Percentiles rank a stretch among this genome's conserved stretches.
These are phyloP conservation scores for Barnardius zonarius DNA, from an alignment of 2,113 vertebrate genomes.

Conservation along the genomic window DNA sequence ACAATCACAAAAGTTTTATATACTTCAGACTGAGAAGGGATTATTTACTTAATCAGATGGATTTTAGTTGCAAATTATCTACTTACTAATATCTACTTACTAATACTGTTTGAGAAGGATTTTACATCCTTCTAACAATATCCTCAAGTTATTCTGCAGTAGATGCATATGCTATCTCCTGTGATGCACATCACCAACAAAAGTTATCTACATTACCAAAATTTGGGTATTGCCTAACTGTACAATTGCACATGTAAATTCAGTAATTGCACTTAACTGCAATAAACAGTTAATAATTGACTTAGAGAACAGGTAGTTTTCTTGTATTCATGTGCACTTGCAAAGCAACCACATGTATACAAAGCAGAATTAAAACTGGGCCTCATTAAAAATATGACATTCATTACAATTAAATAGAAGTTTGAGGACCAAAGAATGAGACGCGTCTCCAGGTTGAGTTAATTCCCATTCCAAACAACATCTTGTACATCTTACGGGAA, in stretches of 20 bases:
- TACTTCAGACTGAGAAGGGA: not conserved
- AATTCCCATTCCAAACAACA: not conserved
- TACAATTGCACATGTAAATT: not conserved
- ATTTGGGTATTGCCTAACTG: not conserved
- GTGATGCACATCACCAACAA: not conserved
- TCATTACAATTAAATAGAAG: not conserved
- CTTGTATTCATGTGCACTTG: not conserved
- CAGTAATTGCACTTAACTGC: not conserved
- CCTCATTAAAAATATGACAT: not conserved
- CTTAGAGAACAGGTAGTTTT: not conserved
- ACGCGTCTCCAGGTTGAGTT: not conserved
- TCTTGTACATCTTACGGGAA: not conserved
- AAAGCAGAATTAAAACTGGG: not conserved
- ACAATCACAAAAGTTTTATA: not conserved
- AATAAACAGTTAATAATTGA: not conserved
- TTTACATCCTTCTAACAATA: not conserved
- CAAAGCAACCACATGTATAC: not conserved
- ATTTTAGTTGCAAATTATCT: not conserved
- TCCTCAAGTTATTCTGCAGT: not conserved
- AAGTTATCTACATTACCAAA: not conserved
- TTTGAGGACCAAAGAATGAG: not conserved
- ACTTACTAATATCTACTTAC: not conserved
- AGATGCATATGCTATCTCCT: not conserved
- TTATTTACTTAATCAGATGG: not conserved
- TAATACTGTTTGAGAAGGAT: not conserved